Evolutionary conservation across 1,140 invertebrate species (phyloP).

Genomic region (Saccostrea cuccullata): DNA sequence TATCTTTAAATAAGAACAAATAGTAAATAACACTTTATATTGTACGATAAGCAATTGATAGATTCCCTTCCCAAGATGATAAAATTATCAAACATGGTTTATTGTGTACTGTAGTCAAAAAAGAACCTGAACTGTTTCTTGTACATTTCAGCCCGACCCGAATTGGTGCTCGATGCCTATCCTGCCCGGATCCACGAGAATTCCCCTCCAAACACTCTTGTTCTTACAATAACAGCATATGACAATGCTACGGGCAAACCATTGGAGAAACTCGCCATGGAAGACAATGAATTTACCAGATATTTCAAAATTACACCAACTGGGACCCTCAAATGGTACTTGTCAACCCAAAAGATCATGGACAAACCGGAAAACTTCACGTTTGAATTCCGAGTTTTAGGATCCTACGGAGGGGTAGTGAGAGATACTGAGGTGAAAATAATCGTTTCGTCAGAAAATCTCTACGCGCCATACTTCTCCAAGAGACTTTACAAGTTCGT

Average conservation of each 20-base stretch:
- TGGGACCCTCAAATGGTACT: slow-evolving; percentile 43
- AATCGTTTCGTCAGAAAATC: slow-evolving; percentile 57
- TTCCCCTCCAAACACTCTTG: slow-evolving; percentile 53
- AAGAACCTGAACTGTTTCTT: neutral
- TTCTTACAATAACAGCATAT: slow-evolving; percentile 60
- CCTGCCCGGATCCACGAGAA: slow-evolving; percentile 61
- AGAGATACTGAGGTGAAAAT: slow-evolving; percentile 59
- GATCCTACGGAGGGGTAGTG: slow-evolving; percentile 44
- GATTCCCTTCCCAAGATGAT: too few relatives aligned
- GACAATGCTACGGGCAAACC: slow-evolving; percentile 57
- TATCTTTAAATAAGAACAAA: too few relatives aligned
- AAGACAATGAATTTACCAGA: slow-evolving; percentile 42
- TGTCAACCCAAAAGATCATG: slow-evolving; percentile 55
- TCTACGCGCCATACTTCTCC: slow-evolving; percentile 59
- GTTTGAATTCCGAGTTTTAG: slow-evolving; percentile 61
- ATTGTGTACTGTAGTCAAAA: too few relatives aligned
- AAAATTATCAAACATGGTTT: too few relatives aligned
- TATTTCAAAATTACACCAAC: slow-evolving; percentile 61
- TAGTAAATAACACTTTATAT: too few relatives aligned
- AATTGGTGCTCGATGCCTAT: slow-evolving; percentile 51
- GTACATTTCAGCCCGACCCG: neutral
- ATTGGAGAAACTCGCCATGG: slow-evolving; percentile 45
- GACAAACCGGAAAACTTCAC: slow-evolving; percentile 51
- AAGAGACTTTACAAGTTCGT: slow-evolving; percentile 46
- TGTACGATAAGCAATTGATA: too few relatives aligned